Evolutionary conservation across 2,888 invertebrate species (phyloP).

Genomic region (Rhaphigaster nebulosa): DNA sequence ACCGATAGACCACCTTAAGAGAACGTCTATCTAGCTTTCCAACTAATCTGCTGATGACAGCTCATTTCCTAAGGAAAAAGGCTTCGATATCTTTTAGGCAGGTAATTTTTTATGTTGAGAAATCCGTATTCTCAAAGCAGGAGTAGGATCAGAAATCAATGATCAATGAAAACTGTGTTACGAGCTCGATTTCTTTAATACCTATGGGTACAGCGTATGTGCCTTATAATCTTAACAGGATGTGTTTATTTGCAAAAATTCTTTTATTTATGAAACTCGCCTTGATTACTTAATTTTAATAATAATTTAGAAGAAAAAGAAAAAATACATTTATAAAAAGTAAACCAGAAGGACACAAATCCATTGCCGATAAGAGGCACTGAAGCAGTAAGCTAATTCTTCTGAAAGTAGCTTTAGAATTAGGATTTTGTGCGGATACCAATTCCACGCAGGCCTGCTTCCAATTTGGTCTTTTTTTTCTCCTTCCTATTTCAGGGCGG

Average conservation of each 20-base stretch:
- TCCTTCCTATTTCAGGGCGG: not conserved
- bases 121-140: no score
- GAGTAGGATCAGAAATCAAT: no score
- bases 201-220: no score
- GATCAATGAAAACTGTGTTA: no score
- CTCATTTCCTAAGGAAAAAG: not conserved
- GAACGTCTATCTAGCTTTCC: not conserved
- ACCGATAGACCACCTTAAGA: no score
- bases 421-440: slow-evolving; percentile 16
- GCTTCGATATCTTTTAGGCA: not conserved
- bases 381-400: not conserved
- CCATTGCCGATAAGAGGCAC: not conserved
- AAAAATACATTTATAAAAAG: not conserved
- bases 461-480: not conserved
- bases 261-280: no score
- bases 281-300: no score
- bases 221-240: no score
- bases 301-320: no score
- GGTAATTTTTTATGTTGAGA: not conserved
- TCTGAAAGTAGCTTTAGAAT: slow-evolving; percentile 2
- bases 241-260: no score
- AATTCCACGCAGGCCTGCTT: slow-evolving; percentile 24
- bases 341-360: not conserved
- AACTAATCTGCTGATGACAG: not conserved
- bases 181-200: no score